These are phyloP conservation scores for Dolichoris vasculosae DNA, from an alignment of 1,140 invertebrate genomes.

Conservation along the genomic window DNA sequence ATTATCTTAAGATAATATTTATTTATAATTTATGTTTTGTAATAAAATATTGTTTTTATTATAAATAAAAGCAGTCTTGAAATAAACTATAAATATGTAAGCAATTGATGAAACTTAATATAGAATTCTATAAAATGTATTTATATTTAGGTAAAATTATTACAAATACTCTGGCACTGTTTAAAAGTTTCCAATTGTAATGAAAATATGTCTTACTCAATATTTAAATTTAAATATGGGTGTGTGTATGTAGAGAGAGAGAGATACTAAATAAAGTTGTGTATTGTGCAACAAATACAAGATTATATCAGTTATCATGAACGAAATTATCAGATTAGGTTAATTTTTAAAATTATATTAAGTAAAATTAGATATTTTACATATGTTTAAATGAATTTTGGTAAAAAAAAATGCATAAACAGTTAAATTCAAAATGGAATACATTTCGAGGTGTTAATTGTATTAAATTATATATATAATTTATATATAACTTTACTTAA, in stretches of 20 bases:
- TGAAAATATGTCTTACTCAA: not conserved
- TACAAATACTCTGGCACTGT: not conserved
- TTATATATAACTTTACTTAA: not conserved
- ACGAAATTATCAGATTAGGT: conserved; percentile 20
- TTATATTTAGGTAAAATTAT: not conserved
- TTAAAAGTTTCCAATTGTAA: not conserved
- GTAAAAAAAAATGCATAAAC: no score
- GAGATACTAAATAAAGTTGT: not conserved
- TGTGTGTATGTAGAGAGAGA: not conserved
- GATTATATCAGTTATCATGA: conserved; percentile 10
- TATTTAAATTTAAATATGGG: conserved; percentile 14
- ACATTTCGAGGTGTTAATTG: no score
- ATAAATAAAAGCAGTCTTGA: not conserved
- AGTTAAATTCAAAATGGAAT: no score
- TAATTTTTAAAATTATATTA: not conserved
- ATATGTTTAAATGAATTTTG: not conserved
- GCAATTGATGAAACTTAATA: no score
- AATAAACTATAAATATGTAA: not conserved
- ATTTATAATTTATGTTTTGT: not conserved
- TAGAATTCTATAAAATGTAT: no score
- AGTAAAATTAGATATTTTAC: not conserved
- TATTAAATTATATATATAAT: no score
- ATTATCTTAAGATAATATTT: not conserved
- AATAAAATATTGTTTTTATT: not conserved
- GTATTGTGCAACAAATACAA: not conserved